Evolutionary conservation across 2,888 invertebrate genomes (phyloP).

Genomic region (Idaea dimidiata): DNA sequence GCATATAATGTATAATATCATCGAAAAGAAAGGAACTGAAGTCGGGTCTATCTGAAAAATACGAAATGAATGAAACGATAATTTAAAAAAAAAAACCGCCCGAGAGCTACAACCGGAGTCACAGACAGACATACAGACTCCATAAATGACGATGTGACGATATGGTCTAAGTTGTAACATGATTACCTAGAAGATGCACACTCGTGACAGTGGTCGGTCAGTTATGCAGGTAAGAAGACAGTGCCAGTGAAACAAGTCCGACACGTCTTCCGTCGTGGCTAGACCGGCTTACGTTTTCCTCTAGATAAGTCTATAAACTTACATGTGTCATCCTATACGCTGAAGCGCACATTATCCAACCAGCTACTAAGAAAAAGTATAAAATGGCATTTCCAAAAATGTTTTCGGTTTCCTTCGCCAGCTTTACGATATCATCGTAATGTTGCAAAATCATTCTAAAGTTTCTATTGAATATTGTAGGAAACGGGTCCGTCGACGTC

Average conservation of each 20-base stretch:
- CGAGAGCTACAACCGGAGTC: too few species aligned
- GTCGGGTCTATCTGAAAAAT: slow-evolving; percentile 41
- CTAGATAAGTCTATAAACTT: slow-evolving; percentile 15
- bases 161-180: not conserved
- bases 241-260: too few species aligned
- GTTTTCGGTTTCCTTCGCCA: slow-evolving; percentile 23
- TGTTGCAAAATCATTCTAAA: not conserved
- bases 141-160: too few species aligned
- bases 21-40: slow-evolving; percentile 51
- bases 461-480: not conserved
- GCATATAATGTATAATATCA: slow-evolving; percentile 53
- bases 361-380: slow-evolving; percentile 39
- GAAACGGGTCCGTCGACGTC: slow-evolving; percentile 14
- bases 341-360: slow-evolving; percentile 43
- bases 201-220: too few species aligned
- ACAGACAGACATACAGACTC: too few species aligned
- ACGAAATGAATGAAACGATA: too few species aligned
- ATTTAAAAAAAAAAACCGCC: too few species aligned
- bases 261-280: too few species aligned
- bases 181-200: not conserved
- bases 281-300: too few species aligned
- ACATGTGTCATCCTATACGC: slow-evolving; percentile 38
- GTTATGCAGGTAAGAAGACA: slow-evolving; percentile 1
- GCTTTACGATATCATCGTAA: slow-evolving; percentile 22
- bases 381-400: slow-evolving; percentile 36